Conservation (phyloP, 2,113 vertebrate genomes). For the Cisticola juncidis region DNA sequence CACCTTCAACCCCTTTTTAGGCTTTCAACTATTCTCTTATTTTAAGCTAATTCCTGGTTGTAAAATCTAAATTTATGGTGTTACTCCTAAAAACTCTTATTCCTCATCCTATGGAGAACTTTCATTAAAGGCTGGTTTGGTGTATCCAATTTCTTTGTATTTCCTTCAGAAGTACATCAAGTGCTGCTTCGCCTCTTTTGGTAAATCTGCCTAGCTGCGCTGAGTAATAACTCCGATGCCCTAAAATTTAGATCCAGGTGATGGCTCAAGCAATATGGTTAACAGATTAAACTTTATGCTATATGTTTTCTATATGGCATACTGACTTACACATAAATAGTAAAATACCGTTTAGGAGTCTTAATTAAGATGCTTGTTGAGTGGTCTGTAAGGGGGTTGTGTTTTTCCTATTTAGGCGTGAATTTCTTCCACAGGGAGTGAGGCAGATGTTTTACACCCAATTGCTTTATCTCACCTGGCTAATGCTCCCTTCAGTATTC, state of each 20-base stretch:
- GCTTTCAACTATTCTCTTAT: background rate
- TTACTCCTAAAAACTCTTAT: background rate
- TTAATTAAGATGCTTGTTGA: background rate
- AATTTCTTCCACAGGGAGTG: background rate
- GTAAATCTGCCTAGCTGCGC: background rate
- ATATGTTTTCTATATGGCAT: background rate
- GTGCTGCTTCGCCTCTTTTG: background rate
- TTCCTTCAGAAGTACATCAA: background rate
- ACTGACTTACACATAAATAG: background rate
- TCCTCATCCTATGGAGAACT: background rate
- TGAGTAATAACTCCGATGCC: background rate
- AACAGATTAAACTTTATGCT: background rate
- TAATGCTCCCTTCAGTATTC: rapidly evolving
- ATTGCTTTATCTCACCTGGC: background rate
- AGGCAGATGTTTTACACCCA: rapidly evolving
- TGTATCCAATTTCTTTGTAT: background rate
- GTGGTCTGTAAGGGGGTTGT: too few species aligned
- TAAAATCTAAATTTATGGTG: background rate
- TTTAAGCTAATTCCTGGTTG: background rate
- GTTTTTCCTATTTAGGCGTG: background rate
- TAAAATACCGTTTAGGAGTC: background rate
- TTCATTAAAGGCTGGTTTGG: rapidly evolving
- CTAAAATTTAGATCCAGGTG: background rate
- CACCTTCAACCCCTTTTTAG: background rate
- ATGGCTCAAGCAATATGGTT: background rate